These are phyloP conservation scores for Crossocerus cetratus DNA, from an alignment of 2,888 invertebrate species.

Conservation along the genomic window DNA sequence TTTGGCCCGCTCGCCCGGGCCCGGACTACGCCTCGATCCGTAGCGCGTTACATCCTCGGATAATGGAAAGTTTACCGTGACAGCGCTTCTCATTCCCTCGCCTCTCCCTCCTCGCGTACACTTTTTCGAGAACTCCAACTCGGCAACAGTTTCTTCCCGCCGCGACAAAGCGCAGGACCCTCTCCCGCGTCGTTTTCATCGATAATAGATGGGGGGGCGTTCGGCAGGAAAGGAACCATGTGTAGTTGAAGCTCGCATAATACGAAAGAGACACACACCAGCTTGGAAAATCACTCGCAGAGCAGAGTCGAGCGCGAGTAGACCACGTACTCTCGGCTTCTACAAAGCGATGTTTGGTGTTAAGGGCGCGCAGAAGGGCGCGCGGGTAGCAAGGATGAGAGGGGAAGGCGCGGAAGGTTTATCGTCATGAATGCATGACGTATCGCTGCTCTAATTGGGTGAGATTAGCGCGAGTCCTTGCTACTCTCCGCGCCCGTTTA, in stretches of 20 bases:
- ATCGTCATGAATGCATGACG: background rate
- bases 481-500: constrained; percentile 35
- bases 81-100: constrained; percentile 56
- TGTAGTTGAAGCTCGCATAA: no score
- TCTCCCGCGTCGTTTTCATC: no score
- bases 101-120: constrained; percentile 23
- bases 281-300: background rate
- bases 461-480: constrained; percentile 49
- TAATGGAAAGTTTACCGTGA: constrained; percentile 75
- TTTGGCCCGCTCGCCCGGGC: constrained; percentile 69
- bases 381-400: background rate
- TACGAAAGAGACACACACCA: background rate
- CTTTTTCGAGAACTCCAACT: background rate
- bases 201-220: no score
- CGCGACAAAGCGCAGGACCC: no score
- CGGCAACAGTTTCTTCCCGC: no score
- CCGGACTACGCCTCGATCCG: constrained; percentile 59
- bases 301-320: background rate
- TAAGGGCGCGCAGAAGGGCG: background rate
- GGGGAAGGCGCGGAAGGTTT: background rate
- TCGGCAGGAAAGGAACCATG: no score
- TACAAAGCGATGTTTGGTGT: background rate
- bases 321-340: background rate
- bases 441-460: background rate
- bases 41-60: constrained; percentile 69